Percentiles rank a stretch among this genome's conserved stretches.
Conservation (phyloP, 2,888 invertebrate species). For the Leptothorax acervorum region DNA sequence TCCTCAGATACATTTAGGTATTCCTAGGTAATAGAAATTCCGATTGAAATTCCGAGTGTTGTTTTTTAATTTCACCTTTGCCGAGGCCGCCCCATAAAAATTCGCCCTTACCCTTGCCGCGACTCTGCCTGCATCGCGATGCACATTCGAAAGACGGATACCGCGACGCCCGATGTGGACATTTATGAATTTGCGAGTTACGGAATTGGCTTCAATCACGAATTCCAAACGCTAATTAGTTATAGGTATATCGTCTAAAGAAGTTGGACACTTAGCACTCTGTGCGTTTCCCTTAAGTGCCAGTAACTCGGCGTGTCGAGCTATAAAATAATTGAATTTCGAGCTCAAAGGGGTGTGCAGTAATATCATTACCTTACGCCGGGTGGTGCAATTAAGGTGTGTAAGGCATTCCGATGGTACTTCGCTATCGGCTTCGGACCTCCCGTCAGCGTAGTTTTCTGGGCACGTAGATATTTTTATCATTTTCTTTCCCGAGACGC, state of each 20-base stretch:
- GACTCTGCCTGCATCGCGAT: background rate
- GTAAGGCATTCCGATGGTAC: slow-evolving; percentile 63
- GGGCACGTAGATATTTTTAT: slow-evolving; percentile 68
- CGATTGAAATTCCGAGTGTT: slow-evolving; percentile 59
- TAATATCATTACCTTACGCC: slow-evolving; percentile 80
- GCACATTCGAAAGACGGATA: slow-evolving; percentile 12
- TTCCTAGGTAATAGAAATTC: slow-evolving; percentile 65
- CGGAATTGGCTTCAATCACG: slow-evolving; percentile 44
- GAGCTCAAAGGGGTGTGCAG: slow-evolving; percentile 80
- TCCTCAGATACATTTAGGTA: slow-evolving; percentile 42
- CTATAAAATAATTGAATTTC: slow-evolving; percentile 82
- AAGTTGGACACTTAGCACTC: slow-evolving; percentile 68
- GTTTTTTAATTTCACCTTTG: slow-evolving; percentile 38
- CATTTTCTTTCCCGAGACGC: slow-evolving; percentile 45
- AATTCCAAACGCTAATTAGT: slow-evolving; percentile 66
- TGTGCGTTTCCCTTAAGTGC: slow-evolving; percentile 69
- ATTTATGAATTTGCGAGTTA: slow-evolving; percentile 49
- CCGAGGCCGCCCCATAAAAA: background rate
- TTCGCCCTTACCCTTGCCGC: background rate
- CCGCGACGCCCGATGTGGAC: slow-evolving; percentile 16
- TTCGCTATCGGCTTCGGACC: slow-evolving; percentile 43
- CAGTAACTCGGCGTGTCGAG: slow-evolving; percentile 65
- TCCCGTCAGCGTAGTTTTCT: slow-evolving; percentile 63
- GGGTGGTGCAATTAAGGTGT: slow-evolving; percentile 74
- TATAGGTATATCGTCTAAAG: slow-evolving; percentile 55